These are phyloP conservation scores for Rhagonycha fulva DNA, from an alignment of 2,888 invertebrate species.

Conservation along the genomic window DNA sequence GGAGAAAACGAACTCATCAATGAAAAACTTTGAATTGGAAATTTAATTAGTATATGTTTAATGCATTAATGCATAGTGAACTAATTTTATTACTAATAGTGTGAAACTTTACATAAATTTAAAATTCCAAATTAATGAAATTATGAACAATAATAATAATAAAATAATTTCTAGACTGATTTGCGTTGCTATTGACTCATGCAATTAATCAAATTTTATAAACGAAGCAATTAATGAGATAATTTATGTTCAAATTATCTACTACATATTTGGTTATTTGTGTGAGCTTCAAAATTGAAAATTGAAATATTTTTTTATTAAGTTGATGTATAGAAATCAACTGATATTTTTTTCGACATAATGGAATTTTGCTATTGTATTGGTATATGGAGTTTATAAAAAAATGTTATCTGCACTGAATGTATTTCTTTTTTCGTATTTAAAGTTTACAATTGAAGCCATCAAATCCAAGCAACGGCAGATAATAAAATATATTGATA, in stretches of 20 bases:
- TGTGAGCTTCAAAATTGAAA: background rate
- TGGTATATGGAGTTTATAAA: background rate
- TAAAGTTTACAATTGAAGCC: conserved; percentile 25
- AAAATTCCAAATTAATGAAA: background rate
- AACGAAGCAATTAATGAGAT: background rate
- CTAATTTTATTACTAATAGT: background rate
- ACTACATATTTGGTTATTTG: background rate
- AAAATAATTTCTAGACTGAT: background rate
- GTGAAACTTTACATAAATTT: background rate
- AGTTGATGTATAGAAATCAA: background rate
- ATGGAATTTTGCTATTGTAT: background rate
- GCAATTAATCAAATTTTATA: background rate
- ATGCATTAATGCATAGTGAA: background rate
- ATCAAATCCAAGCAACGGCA: conserved; percentile 30
- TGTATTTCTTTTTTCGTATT: conserved; percentile 4
- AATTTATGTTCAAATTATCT: background rate
- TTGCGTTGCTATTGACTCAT: background rate
- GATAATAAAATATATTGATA: conserved; percentile 48
- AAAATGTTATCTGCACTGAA: background rate
- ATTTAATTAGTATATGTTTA: background rate
- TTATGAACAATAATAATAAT: background rate
- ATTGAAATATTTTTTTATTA: background rate
- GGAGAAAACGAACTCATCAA: background rate
- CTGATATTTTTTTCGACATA: background rate
- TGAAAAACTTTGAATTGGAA: background rate